Conservation (phyloP, 2,113 vertebrate genomes). For the Pristiophorus japonicus region DNA sequence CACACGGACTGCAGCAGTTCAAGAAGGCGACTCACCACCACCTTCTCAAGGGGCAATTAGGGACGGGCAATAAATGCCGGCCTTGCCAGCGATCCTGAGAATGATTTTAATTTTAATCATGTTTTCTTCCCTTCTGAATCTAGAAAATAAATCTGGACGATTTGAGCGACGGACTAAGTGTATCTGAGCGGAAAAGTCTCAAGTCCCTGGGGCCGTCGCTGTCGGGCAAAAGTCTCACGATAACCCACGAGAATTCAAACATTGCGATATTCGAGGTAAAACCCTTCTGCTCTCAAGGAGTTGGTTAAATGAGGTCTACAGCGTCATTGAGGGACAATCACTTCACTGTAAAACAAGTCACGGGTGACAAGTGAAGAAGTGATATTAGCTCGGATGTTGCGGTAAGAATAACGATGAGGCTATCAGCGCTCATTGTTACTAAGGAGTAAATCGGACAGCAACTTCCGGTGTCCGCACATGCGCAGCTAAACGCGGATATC, state of each 20-base stretch:
- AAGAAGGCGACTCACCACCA: neutral
- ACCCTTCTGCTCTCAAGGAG: neutral
- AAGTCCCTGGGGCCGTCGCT: too few relatives aligned
- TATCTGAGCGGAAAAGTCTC: slow-evolving; percentile 54
- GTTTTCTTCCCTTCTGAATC: slow-evolving; percentile 35
- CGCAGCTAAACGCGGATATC: neutral
- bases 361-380: neutral
- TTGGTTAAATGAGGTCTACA: neutral
- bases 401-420: neutral
- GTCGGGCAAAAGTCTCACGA: slow-evolving; percentile 64
- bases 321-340: neutral
- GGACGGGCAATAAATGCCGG: too few relatives aligned
- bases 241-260: slow-evolving; percentile 63
- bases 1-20: neutral
- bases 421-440: neutral
- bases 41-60: neutral
- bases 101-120: too few relatives aligned
- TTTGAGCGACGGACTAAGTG: slow-evolving; percentile 63
- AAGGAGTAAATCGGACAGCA: neutral
- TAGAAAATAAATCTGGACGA: slow-evolving; percentile 74
- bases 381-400: neutral
- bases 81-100: neutral
- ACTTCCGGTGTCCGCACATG: neutral
- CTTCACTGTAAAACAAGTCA: neutral
- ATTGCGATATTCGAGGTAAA: slow-evolving; percentile 75